phyloP scores from a whole-genome alignment of 2,797 vertebrate genomes.

The Botia almorhae region DNA sequence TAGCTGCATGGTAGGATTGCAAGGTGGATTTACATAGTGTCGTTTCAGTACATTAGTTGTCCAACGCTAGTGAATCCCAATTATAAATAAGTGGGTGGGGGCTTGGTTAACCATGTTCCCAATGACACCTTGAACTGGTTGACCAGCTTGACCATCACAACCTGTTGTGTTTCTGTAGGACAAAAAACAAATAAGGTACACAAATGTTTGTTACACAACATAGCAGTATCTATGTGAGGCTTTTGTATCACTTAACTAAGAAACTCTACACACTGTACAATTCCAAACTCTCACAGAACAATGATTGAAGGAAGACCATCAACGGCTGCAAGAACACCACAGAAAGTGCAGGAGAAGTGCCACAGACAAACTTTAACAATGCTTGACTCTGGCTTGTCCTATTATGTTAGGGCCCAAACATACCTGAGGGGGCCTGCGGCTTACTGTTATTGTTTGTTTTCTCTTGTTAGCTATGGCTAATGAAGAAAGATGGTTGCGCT shows the following conservation, averaged over 20 bases:
- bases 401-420: slow-evolving; percentile 34
- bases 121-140: too few species aligned
- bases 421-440: slow-evolving; percentile 49
- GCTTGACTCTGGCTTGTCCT: slow-evolving; percentile 35
- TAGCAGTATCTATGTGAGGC: too few species aligned
- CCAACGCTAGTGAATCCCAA: too few species aligned
- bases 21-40: too few species aligned
- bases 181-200: too few species aligned
- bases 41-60: too few species aligned
- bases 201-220: too few species aligned
- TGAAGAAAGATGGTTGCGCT: slow-evolving; percentile 77
- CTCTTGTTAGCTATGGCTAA: slow-evolving; percentile 66
- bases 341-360: background rate
- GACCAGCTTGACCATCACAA: too few species aligned
- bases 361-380: slow-evolving; percentile 18
- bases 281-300: background rate
- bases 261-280: background rate
- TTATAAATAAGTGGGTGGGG: too few species aligned
- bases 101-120: too few species aligned
- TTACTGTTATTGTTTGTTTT: slow-evolving; percentile 64
- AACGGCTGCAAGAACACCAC: background rate
- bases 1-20: slow-evolving; percentile 1
- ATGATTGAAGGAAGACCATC: background rate
- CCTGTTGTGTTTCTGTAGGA: too few species aligned
- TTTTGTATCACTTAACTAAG: background rate